Evolutionary conservation across 2,888 invertebrate species (phyloP).

Genomic region (Nasonia oneida): DNA sequence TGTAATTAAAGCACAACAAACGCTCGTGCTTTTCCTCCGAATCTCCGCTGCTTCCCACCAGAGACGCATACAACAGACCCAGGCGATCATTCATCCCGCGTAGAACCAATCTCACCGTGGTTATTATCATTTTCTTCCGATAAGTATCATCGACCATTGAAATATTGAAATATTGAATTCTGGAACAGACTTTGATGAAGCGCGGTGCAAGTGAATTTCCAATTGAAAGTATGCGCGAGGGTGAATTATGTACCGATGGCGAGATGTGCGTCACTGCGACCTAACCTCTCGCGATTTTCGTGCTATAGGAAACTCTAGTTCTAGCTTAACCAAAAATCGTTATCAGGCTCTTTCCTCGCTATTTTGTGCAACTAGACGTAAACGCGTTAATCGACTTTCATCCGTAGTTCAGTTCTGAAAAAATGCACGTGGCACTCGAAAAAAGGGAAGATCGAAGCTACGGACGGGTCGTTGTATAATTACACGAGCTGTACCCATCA

Average conservation of each 20-base stretch:
- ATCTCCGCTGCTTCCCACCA: neutral
- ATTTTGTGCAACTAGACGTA: neutral
- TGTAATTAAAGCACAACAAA: neutral
- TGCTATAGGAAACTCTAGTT: neutral
- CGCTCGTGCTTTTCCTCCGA: neutral
- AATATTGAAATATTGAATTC: neutral
- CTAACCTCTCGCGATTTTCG: neutral
- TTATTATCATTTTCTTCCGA: neutral
- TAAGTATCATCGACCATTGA: neutral
- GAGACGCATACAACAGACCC: neutral
- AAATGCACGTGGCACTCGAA: neutral
- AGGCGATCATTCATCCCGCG: neutral
- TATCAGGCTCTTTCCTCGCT: neutral
- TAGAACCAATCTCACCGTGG: neutral
- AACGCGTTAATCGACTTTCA: neutral
- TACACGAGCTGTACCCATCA: neutral
- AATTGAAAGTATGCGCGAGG: neutral
- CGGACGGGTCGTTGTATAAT: no score
- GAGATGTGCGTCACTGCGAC: conserved; percentile 12
- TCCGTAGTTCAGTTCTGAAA: neutral
- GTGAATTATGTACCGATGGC: neutral
- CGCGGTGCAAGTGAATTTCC: neutral
- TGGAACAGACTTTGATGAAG: neutral
- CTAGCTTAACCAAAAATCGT: conserved; percentile 5
- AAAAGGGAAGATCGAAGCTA: no score